Conservation (phyloP, 2,888 invertebrate genomes). For the Hirtodrosophila cameraria region DNA sequence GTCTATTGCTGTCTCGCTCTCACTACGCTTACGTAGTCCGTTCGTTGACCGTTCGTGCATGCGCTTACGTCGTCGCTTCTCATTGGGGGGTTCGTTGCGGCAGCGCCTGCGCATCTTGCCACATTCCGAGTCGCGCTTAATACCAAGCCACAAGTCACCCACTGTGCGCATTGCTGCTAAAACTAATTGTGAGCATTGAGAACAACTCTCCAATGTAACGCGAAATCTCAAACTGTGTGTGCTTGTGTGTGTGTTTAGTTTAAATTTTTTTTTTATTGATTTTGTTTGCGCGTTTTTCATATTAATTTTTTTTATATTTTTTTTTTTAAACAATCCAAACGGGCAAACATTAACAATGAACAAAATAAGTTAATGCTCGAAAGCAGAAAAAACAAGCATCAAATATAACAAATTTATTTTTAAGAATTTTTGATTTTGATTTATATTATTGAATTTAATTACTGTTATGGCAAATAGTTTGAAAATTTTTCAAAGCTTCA, state of each 20-base stretch:
- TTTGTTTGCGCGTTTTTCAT: constrained; percentile 26
- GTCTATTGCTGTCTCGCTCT: constrained; percentile 46
- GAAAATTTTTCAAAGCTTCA: no score
- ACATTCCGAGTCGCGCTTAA: constrained; percentile 83
- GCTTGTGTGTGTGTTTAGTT: constrained; percentile 1
- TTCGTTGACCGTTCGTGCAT: constrained; percentile 43
- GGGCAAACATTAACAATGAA: no score
- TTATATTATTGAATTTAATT: no score
- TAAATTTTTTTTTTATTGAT: constrained; percentile 10
- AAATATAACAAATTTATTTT: no score
- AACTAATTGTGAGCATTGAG: constrained; percentile 22
- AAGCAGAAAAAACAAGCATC: no score
- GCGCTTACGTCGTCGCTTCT: constrained; percentile 57
- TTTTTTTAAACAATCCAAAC: no score
- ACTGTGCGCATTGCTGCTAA: constrained; percentile 61
- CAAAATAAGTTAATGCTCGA: no score
- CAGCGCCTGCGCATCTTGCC: constrained; percentile 80
- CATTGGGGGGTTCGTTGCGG: constrained; percentile 64
- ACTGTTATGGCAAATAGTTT: no score
- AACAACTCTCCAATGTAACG: constrained; percentile 14
- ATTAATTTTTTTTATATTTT: constrained; percentile 2
- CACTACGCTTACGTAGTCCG: constrained; percentile 54
- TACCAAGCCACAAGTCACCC: constrained; percentile 81
- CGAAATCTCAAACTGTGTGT: constrained; percentile 34
- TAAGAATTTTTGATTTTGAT: no score